Base-by-base conservation (phyloP, 2,888 invertebrate species). In the Odontomyia ornata region DNA sequence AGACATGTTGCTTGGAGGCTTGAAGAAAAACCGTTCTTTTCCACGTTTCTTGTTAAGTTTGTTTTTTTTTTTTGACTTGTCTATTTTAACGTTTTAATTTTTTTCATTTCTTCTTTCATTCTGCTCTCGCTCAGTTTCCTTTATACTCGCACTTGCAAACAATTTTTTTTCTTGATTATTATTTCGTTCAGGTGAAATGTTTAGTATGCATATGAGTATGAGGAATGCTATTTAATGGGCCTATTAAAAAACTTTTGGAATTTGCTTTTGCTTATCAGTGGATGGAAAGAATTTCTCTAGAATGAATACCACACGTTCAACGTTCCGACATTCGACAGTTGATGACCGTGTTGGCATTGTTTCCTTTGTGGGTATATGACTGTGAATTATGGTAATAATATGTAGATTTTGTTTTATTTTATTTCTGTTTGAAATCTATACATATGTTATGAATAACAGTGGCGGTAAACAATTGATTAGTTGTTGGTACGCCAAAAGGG, bases 171-270 rank as follows among this genome's bases (percentile, higher is more conserved):
- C 43, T 36, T 69, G 23, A 21, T 30, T 72, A 7, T 25, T 56
- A 30, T 46, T 69, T 27, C 25, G 69, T 47, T 69, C 69, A 69
- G 46, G 69, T 72, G 72, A 56, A 52, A 72, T 72, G 27, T 56
- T 56, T 72, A 52, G 56, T 72, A 72, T 72, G 27, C 56, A 72
- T 72, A 18, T 56, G 52, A 30, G 56, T 27, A 72, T 30, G 57
- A 52, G 72, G 56, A 72, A 72, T 72, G 72, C 28, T 72, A 72
- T 72, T 72, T 56, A 72, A 72, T 52, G 28, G 57, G 27, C 52
- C 71, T 52, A 71, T 71, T 71, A 71, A 71, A n/a, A 71, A 71
- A 71, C 72, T 56, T 72, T 72, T 30, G 72, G 72, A 72, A 72
- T 36, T 36, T 36, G 36, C 36, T 72, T n/a, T 72, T 56, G 25